These are phyloP conservation scores for Chelon auratus DNA, from an alignment of 2,797 vertebrate species.

Conservation along the genomic window DNA sequence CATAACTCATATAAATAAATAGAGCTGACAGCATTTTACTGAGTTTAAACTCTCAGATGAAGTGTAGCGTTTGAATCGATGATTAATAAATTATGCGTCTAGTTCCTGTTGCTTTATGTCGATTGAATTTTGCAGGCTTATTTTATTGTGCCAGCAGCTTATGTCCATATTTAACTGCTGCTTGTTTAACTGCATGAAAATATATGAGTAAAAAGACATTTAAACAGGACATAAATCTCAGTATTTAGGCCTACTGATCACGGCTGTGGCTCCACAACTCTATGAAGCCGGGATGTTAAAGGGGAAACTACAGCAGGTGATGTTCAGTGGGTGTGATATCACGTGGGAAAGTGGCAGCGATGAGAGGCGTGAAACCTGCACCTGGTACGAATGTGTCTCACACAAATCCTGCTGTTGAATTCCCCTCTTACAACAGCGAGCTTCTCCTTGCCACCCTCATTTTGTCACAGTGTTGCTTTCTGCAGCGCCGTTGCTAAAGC, in stretches of 20 bases:
- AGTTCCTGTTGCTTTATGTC: slow-evolving; percentile 10
- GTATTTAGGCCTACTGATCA: slow-evolving; percentile 26
- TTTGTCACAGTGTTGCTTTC: slow-evolving; percentile 53
- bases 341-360: slow-evolving; percentile 49
- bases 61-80: background rate
- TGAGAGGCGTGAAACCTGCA: slow-evolving; percentile 65
- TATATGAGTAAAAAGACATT: slow-evolving; percentile 27
- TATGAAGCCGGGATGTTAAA: slow-evolving; percentile 42
- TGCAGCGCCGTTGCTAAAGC: slow-evolving; percentile 52
- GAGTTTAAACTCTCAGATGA: background rate
- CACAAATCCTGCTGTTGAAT: slow-evolving; percentile 42
- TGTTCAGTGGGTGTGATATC: slow-evolving; percentile 61
- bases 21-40: background rate
- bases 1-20: too few relatives aligned
- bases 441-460: slow-evolving; percentile 35
- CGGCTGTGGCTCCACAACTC: slow-evolving; percentile 29
- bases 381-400: slow-evolving; percentile 53
- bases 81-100: slow-evolving; percentile 1
- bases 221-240: slow-evolving; percentile 34
- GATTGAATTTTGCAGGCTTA: slow-evolving; percentile 13
- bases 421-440: slow-evolving; percentile 27
- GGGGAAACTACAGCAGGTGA: slow-evolving; percentile 63
- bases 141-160: background rate
- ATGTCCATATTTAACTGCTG: background rate
- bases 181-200: background rate